Conservation (phyloP, 1,140 invertebrate species). For the Dysdera silvatica region DNA sequence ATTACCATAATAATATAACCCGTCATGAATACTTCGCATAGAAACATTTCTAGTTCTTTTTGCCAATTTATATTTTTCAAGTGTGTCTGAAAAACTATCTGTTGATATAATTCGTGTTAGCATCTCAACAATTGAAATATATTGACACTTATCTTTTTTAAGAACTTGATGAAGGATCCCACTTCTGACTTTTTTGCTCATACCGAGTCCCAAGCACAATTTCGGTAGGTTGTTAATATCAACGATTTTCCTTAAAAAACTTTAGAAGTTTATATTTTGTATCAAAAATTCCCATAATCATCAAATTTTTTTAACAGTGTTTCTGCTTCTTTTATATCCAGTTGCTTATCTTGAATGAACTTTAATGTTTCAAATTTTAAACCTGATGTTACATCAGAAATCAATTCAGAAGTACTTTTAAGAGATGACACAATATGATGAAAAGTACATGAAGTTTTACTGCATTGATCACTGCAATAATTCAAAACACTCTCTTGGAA, state of each 20-base stretch:
- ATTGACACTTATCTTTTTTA: not conserved
- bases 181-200: not conserved
- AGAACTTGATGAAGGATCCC: not conserved
- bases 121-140: not conserved
- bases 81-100: not conserved
- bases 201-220: not conserved
- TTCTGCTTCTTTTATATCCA: not conserved
- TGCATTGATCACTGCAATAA: not conserved
- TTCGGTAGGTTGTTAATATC: not conserved
- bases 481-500: not conserved
- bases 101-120: not conserved
- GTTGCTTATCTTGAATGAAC: not conserved
- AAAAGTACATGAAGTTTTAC: not conserved
- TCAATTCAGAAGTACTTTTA: not conserved
- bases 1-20: not conserved
- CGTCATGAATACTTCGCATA: constrained; percentile 1
- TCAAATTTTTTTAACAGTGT: constrained; percentile 1
- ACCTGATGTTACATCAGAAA: not conserved
- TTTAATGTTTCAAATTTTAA: constrained; percentile 1
- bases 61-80: not conserved
- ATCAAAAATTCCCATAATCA: not conserved
- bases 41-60: not conserved
- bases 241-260: not conserved
- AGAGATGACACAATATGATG: not conserved
- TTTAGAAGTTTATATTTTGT: not conserved